Evolutionary conservation across 37 sponge, comb jelly and placozoan species (phyloP).

Genomic region (Ephydatia muelleri): DNA sequence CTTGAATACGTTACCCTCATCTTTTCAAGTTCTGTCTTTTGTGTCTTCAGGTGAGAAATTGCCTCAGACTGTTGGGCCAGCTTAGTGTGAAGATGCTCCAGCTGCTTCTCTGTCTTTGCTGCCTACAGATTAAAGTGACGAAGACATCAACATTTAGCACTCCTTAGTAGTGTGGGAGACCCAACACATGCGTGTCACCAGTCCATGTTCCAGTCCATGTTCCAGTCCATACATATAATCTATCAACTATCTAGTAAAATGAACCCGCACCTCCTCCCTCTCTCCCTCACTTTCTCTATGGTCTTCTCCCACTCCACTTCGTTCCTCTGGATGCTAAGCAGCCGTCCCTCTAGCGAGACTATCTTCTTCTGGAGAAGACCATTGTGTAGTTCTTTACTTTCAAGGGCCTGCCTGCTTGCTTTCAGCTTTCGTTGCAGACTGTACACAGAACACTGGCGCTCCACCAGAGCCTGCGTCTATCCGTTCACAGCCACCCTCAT

Average conservation of each 20-base stretch:
- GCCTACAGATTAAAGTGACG: slow-evolving; percentile 12
- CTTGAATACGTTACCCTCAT: slow-evolving; percentile 47
- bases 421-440: slow-evolving; percentile 75
- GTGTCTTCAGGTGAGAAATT: slow-evolving; percentile 27
- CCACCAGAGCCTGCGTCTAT: slow-evolving; percentile 64
- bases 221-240: too few species aligned
- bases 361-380: slow-evolving; percentile 74
- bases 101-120: slow-evolving; percentile 29
- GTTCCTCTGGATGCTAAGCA: slow-evolving; percentile 8
- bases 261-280: not conserved
- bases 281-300: slow-evolving; percentile 22
- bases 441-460: slow-evolving; percentile 66
- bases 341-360: slow-evolving; percentile 38
- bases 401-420: slow-evolving; percentile 45
- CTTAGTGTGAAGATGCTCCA: slow-evolving; percentile 34
- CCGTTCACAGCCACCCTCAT: not conserved
- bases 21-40: slow-evolving; percentile 7
- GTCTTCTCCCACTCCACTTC: slow-evolving; percentile 48
- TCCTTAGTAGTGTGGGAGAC: too few species aligned
- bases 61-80: slow-evolving; percentile 28
- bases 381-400: slow-evolving; percentile 75
- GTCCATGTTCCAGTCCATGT: too few species aligned
- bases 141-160: not conserved
- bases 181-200: too few species aligned
- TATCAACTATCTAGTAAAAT: too few species aligned